These are phyloP conservation scores for Drosophila niveifrons DNA, from an alignment of 2,888 invertebrate species.

Conservation along the genomic window DNA sequence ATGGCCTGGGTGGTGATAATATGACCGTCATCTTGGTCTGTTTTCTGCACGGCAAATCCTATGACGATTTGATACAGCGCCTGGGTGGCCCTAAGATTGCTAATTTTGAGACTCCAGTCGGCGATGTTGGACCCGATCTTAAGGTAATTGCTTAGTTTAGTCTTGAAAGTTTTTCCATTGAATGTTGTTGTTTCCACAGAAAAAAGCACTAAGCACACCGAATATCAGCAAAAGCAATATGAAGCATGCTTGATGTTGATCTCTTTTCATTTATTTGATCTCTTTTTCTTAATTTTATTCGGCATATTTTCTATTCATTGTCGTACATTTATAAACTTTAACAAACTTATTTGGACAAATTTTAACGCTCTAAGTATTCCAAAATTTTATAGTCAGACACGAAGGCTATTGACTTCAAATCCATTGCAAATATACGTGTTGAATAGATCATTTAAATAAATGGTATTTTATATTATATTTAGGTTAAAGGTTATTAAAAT, in stretches of 20 bases:
- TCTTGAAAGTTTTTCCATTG: no score
- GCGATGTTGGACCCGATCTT: slow-evolving; percentile 42
- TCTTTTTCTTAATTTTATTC: slow-evolving; percentile 36
- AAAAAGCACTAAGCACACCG: neutral
- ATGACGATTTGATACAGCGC: slow-evolving; percentile 81
- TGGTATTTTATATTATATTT: no score
- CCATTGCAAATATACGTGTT: slow-evolving; percentile 5
- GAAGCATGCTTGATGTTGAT: slow-evolving; percentile 7
- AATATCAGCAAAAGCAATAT: slow-evolving; percentile 15
- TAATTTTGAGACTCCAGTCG: slow-evolving; percentile 30
- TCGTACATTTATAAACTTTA: slow-evolving; percentile 9
- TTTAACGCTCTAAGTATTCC: neutral
- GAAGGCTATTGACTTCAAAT: slow-evolving; percentile 3
- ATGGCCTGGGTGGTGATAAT: slow-evolving; percentile 98
- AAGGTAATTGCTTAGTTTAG: no score
- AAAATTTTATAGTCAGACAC: slow-evolving; percentile 35
- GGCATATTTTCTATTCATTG: slow-evolving; percentile 16
- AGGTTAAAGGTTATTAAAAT: no score
- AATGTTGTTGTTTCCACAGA: slow-evolving; percentile 17
- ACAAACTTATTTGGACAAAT: slow-evolving; percentile 6
- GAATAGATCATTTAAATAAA: neutral
- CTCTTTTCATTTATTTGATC: slow-evolving; percentile 8
- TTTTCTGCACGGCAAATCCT: slow-evolving; percentile 86
- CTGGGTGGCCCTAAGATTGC: slow-evolving; percentile 58
- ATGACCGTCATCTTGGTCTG: slow-evolving; percentile 98